These are phyloP conservation scores for Smutsia temminckii DNA, from an alignment of 2,797 vertebrate species.

Conservation along the genomic window DNA sequence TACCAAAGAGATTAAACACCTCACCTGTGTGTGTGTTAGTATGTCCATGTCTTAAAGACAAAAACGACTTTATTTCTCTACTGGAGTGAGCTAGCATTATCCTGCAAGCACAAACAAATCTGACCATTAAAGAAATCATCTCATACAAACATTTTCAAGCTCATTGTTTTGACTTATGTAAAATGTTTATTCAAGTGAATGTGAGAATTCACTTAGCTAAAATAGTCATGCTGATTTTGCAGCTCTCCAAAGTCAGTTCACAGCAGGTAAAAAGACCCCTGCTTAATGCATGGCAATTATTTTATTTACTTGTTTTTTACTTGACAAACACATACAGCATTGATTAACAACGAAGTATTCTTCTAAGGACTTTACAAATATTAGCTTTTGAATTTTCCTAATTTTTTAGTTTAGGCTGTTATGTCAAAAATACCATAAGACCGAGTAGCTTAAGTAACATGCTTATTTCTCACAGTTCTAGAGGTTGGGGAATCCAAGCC, in stretches of 20 bases:
- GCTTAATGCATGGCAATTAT: neutral
- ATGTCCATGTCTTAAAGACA: neutral
- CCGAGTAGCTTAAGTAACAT: neutral
- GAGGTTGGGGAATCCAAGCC: neutral
- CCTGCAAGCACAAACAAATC: neutral
- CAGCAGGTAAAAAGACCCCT: neutral
- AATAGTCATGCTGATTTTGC: neutral
- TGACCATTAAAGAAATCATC: neutral
- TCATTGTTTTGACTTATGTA: neutral
- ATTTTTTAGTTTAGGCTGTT: neutral
- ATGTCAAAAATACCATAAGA: neutral
- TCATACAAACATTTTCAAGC: neutral
- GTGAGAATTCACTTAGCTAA: neutral
- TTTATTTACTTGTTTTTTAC: neutral
- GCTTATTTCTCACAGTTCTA: neutral
- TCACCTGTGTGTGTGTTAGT: neutral
- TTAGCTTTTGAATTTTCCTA: neutral
- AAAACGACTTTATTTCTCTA: neutral
- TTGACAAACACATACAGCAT: neutral
- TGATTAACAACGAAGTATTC: neutral
- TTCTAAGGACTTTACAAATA: neutral
- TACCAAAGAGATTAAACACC: neutral
- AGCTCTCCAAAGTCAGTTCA: neutral
- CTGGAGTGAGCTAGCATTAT: neutral
- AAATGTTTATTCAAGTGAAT: constrained; percentile 11